Conservation (phyloP, 2,113 vertebrate species). For the Burhinus oedicnemus region DNA sequence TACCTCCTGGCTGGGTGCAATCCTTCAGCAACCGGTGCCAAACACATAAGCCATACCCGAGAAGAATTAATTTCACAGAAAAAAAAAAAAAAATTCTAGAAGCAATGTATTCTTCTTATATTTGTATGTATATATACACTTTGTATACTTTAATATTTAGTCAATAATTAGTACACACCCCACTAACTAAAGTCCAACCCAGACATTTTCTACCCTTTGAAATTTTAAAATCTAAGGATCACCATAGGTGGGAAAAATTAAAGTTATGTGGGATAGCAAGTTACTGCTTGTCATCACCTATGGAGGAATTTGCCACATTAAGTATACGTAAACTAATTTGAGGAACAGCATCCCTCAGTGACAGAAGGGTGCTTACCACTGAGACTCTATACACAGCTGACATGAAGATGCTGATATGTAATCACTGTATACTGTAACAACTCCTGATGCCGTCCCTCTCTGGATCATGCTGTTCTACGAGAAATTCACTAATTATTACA, state of each 20-base stretch:
- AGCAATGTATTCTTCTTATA: background rate
- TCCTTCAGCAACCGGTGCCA: background rate
- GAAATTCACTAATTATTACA: background rate
- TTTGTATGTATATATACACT: background rate
- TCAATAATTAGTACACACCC: background rate
- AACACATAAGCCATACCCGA: background rate
- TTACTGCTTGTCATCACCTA: background rate
- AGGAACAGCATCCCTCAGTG: background rate
- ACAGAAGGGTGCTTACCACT: background rate
- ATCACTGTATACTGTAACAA: background rate
- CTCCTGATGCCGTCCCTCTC: background rate
- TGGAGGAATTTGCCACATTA: background rate
- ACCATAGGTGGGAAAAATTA: background rate
- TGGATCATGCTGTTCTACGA: background rate
- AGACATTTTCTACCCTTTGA: background rate
- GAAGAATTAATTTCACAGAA: background rate
- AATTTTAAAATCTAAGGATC: background rate
- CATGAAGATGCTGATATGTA: fast-evolving
- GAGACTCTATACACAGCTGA: background rate
- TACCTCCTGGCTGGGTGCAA: background rate
- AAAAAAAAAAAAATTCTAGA: background rate
- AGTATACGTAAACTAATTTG: background rate
- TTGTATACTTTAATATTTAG: background rate
- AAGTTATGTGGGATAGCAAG: background rate
- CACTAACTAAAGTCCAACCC: background rate